Evolutionary conservation across 35 echinoderm and acorn worm genomes (phyloP).

Genomic region (Chiridota heheva): DNA sequence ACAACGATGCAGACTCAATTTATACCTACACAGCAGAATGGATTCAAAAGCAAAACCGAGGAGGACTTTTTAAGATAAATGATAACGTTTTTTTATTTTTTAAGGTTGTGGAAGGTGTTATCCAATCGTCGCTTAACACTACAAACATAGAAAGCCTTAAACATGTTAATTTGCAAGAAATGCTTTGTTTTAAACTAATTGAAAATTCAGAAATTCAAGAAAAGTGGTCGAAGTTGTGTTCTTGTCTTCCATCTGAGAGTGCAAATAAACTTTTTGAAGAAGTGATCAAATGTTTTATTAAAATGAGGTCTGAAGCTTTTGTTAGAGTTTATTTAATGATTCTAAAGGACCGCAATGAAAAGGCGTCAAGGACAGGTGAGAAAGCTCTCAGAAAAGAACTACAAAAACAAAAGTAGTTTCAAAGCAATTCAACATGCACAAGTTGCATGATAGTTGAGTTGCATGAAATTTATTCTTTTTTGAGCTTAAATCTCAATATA

Average conservation of each 20-base stretch:
- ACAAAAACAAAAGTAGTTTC: background rate
- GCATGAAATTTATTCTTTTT: background rate
- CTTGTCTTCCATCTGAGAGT: background rate
- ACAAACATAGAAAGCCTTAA: background rate
- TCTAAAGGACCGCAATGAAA: background rate
- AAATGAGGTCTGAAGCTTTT: conserved; percentile 29
- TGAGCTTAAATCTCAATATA: background rate
- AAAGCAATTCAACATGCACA: too few relatives aligned
- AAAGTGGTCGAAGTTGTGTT: background rate
- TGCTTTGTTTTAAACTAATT: background rate
- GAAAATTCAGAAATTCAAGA: background rate
- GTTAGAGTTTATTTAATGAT: conserved; percentile 7
- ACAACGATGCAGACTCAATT: conserved; percentile 2
- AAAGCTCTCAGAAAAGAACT: conserved; percentile 15
- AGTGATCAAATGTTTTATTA: conserved; percentile 10
- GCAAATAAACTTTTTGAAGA: background rate
- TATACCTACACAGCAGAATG: conserved; percentile 2
- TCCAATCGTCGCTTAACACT: background rate
- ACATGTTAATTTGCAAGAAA: background rate
- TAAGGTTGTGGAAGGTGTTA: background rate
- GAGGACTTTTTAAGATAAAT: conserved; percentile 6
- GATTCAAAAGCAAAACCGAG: conserved; percentile 18
- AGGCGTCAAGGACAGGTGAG: conserved; percentile 11
- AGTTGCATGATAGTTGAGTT: background rate
- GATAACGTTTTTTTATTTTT: conserved; percentile 26